These are phyloP conservation scores for Athrips mouffetella DNA, from an alignment of 2,888 invertebrate species.

Conservation along the genomic window DNA sequence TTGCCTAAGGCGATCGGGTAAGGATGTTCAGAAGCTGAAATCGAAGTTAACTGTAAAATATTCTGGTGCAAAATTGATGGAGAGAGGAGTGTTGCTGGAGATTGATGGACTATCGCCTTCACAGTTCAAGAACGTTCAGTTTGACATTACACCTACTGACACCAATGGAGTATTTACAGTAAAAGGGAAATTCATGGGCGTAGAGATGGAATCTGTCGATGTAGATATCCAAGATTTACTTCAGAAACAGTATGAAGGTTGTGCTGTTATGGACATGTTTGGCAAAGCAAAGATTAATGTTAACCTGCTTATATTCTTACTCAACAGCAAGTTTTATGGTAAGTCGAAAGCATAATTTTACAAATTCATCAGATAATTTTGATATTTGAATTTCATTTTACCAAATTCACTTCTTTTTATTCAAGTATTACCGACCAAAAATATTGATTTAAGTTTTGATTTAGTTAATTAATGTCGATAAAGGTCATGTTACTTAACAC, in stretches of 20 bases:
- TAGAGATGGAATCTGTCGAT: slow-evolving; percentile 85
- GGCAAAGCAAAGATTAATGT: slow-evolving; percentile 89
- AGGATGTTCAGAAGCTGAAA: slow-evolving; percentile 75
- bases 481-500: too few species aligned
- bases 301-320: slow-evolving; percentile 84
- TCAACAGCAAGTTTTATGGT: slow-evolving; percentile 87
- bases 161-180: slow-evolving; percentile 83
- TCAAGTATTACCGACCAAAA: slow-evolving; percentile 24
- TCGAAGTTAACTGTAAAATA: slow-evolving; percentile 81
- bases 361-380: background rate
- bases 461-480: background rate
- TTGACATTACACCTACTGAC: slow-evolving; percentile 84
- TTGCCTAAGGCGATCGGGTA: slow-evolving; percentile 64
- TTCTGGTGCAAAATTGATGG: slow-evolving; percentile 82
- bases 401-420: background rate
- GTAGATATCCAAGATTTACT: slow-evolving; percentile 85
- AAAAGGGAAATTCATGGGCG: slow-evolving; percentile 86
- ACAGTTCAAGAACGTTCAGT: slow-evolving; percentile 86
- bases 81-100: slow-evolving; percentile 84
- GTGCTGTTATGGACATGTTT: slow-evolving; percentile 86
- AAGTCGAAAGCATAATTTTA: slow-evolving; percentile 48
- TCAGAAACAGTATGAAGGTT: slow-evolving; percentile 87
- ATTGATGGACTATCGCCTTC: slow-evolving; percentile 82
- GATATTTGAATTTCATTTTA: background rate
- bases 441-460: slow-evolving; percentile 6